These are phyloP conservation scores for Mesoligia furuncula DNA, from an alignment of 2,888 invertebrate genomes.

Conservation along the genomic window DNA sequence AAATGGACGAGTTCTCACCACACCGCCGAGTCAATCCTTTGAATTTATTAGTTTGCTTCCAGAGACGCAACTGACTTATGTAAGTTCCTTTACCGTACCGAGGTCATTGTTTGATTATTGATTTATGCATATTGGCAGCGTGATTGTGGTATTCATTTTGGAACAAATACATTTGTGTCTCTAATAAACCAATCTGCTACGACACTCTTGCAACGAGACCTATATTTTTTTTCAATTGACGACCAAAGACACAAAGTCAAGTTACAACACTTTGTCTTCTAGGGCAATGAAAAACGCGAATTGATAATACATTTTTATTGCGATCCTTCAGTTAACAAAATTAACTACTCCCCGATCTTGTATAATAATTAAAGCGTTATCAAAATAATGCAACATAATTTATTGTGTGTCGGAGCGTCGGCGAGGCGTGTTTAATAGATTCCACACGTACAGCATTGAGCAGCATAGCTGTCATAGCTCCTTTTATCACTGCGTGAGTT, in stretches of 20 bases:
- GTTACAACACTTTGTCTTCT: neutral
- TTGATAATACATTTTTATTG: slow-evolving; percentile 9
- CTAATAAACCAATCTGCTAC: slow-evolving; percentile 3
- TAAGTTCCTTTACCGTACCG: slow-evolving; percentile 78
- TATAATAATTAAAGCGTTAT: slow-evolving; percentile 53
- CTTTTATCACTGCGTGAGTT: slow-evolving; percentile 82
- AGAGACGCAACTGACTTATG: slow-evolving; percentile 78
- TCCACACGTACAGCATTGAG: slow-evolving; percentile 74
- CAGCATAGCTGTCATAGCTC: slow-evolving; percentile 75
- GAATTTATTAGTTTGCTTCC: slow-evolving; percentile 83
- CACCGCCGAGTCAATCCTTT: slow-evolving; percentile 82
- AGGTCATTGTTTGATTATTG: slow-evolving; percentile 84
- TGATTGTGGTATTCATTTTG: slow-evolving; percentile 44
- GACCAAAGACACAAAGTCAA: neutral
- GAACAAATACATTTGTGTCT: slow-evolving; percentile 14
- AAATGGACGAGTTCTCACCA: slow-evolving; percentile 88
- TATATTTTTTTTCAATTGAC: neutral
- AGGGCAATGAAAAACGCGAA: neutral
- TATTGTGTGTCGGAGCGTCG: slow-evolving; percentile 35
- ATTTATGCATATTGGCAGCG: slow-evolving; percentile 75
- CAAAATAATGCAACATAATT: slow-evolving; percentile 58
- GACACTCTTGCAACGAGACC: neutral
- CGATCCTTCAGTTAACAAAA: slow-evolving; percentile 19
- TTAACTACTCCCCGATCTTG: slow-evolving; percentile 37
- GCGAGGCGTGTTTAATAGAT: slow-evolving; percentile 80